Percentiles rank a stretch among this genome's conserved stretches.
These are phyloP conservation scores for Plusia festucae DNA, from an alignment of 2,888 invertebrate genomes.

Conservation along the genomic window DNA sequence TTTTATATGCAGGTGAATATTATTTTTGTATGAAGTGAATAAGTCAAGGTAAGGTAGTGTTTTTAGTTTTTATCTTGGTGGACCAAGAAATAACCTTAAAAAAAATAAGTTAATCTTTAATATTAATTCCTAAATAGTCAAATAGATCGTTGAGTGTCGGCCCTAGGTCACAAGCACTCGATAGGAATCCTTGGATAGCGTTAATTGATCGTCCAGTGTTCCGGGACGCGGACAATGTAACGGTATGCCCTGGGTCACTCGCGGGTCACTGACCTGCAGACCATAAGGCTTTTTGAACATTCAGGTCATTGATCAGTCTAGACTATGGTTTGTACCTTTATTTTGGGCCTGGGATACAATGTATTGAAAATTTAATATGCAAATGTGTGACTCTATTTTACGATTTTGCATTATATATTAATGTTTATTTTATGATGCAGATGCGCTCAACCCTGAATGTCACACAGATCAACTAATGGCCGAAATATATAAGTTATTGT, in stretches of 20 bases:
- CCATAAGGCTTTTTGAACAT: conserved; percentile 5
- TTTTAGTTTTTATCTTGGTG: too few species aligned
- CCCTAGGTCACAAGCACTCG: conserved; percentile 30
- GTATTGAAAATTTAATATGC: not conserved
- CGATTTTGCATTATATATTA: too few species aligned
- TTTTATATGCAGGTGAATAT: too few species aligned
- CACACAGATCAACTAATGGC: too few species aligned
- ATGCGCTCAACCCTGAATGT: too few species aligned
- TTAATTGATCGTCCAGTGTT: conserved; percentile 46
- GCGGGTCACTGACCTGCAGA: conserved; percentile 37
- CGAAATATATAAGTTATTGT: too few species aligned
- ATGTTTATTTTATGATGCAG: too few species aligned
- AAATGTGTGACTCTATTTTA: not conserved
- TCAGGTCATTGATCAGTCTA: conserved; percentile 38
- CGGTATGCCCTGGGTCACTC: conserved; percentile 29
- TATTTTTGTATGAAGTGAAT: too few species aligned
- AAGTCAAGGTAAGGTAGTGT: too few species aligned
- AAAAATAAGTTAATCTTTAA: too few species aligned
- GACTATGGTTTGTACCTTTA: conserved; percentile 19
- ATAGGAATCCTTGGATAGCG: conserved; percentile 41
- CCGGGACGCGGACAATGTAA: conserved; percentile 22
- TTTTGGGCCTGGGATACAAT: not conserved
- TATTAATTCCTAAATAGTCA: not conserved
- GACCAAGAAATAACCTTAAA: too few species aligned
- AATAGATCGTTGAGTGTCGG: not conserved